Conservation (phyloP, 2,113 vertebrate genomes). For the Spermophilus dauricus region DNA sequence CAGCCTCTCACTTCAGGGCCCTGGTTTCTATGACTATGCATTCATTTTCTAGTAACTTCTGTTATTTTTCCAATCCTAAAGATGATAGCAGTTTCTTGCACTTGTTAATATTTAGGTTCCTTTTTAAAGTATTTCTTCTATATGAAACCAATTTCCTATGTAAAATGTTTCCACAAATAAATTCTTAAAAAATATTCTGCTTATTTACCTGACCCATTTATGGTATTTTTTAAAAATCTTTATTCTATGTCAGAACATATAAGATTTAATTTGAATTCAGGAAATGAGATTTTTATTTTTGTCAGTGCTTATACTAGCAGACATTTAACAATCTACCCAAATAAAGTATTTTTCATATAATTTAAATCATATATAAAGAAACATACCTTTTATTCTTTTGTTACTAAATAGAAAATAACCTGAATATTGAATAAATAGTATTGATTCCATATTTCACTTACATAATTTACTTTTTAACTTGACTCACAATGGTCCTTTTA, state of each 20-base stretch:
- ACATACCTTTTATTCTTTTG: neutral
- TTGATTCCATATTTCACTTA: neutral
- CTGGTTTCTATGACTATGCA: neutral
- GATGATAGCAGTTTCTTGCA: neutral
- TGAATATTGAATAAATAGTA: neutral
- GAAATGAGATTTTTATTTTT: neutral
- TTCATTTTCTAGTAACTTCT: neutral
- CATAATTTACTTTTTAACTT: neutral
- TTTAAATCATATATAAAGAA: neutral
- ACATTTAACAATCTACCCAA: neutral
- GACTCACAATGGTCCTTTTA: neutral
- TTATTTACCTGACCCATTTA: neutral
- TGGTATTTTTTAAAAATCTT: neutral
- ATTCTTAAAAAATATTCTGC: neutral
- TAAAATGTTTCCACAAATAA: neutral
- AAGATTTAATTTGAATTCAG: neutral
- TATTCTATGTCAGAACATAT: neutral
- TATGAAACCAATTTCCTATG: neutral
- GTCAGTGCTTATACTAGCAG: neutral
- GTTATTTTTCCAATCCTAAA: neutral
- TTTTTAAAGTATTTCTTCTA: neutral
- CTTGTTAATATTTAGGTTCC: neutral
- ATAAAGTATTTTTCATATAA: neutral
- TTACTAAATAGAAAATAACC: neutral
- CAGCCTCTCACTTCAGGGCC: neutral